Evolutionary conservation across 2,797 vertebrate species (phyloP), one percentile per base, ranked within the genome.

Genomic region (Thaleichthys pacificus): DNA sequence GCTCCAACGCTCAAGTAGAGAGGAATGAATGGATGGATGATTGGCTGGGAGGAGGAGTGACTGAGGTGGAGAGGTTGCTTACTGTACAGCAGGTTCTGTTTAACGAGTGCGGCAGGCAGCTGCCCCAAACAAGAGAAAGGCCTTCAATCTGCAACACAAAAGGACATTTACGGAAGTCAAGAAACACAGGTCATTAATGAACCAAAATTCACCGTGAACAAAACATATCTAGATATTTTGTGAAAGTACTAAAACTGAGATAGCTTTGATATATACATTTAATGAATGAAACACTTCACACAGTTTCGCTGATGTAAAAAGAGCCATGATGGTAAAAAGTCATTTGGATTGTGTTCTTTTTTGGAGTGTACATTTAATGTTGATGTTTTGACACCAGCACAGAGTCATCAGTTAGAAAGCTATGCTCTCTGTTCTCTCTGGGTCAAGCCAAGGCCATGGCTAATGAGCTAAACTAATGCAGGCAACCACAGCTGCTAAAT

Each of bases 381-480:
- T 42, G 35, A 19, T 61, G 8, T 3, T 77, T 64, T 68, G 32
- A 78, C 71, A 67, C 60, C 54, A 51, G 69, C 56, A 63, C 76
- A 64, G 21, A 73, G 58, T 80, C 66, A 67, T 74, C 66, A 69
- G 60, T 61, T 56, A 66, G n/a, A 57, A 74, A 62, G 3, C 8
- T 32, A 61, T 58, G n/a, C 4, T 35, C 61, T 19, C 21, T 64
- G 64, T 69, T 47, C 72, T 69, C 69, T 66, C 72, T 54, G 54
- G 79, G 82, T 84, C 80, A 78, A 61, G 71, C 35, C 57, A 70
- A 42, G 57, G 71, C 19, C 49, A 57, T 64, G 21, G 28, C 28
- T 66, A 58, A 63, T 54, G 21, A 47, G 64, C 66, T 47, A 49
- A 76, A 62, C 12, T 42, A 24, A 67, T 11, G 70, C 28, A 66